Percentiles rank a stretch among this genome's conserved stretches.
Conservation (phyloP, 2,888 invertebrate species). For the Platycnemis pennipes region DNA sequence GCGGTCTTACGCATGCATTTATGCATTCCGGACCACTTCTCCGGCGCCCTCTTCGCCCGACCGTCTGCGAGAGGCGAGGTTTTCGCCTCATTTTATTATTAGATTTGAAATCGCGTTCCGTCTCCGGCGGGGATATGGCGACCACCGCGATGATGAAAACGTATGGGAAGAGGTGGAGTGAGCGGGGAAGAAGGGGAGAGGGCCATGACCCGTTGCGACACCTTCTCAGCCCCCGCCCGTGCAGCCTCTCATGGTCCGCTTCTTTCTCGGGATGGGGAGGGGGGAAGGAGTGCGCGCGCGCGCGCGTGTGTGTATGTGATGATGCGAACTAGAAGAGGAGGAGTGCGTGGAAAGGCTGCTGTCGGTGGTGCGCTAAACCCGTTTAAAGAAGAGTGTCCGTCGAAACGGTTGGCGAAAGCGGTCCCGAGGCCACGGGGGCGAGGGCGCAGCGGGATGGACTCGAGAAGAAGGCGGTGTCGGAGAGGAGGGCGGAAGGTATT, state of each 20-base stretch:
- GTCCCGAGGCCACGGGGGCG: background rate
- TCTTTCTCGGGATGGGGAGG: too few relatives aligned
- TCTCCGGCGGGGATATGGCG: background rate
- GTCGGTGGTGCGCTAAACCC: constrained; percentile 42
- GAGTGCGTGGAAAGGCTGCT: background rate
- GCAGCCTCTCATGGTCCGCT: background rate
- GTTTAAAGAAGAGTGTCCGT: constrained; percentile 42
- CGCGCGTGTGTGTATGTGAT: background rate
- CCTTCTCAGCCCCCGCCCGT: background rate
- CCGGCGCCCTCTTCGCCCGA: background rate
- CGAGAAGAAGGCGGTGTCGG: background rate
- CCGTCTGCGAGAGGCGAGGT: background rate
- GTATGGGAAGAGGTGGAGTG: background rate
- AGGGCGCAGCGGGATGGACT: too few relatives aligned
- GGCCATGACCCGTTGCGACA: constrained; percentile 28
- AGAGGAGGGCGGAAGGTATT: background rate
- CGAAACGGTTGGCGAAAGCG: constrained; percentile 44
- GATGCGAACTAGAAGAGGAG: background rate
- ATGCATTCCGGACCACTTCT: background rate
- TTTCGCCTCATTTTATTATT: background rate
- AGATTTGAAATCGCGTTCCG: background rate
- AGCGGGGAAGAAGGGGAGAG: background rate
- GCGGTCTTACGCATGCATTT: too few relatives aligned
- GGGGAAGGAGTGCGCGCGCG: too few relatives aligned
- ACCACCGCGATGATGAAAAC: background rate